Conservation (phyloP, 2,113 vertebrate genomes). For the Mustelus asterias region DNA sequence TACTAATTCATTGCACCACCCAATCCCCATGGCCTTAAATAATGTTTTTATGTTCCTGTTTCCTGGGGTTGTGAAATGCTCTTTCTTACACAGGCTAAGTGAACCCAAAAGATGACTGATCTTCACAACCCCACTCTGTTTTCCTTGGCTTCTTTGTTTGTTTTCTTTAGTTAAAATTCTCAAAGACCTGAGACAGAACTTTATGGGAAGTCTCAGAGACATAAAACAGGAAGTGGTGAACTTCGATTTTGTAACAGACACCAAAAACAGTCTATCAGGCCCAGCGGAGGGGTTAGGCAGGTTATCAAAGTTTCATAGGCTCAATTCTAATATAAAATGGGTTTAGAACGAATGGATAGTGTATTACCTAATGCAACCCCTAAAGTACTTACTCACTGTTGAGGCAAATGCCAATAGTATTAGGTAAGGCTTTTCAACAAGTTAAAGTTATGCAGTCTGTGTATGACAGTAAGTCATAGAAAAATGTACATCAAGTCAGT, state of each 20-base stretch:
- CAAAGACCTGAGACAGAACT: constrained; percentile 25
- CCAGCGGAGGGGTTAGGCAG: background rate
- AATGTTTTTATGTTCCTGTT: background rate
- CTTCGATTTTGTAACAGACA: constrained; percentile 13
- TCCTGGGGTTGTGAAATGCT: background rate
- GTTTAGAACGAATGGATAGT: background rate
- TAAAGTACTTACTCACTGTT: background rate
- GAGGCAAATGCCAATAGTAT: background rate
- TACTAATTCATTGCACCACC: constrained; percentile 30
- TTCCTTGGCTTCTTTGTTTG: constrained; percentile 33
- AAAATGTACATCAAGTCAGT: background rate
- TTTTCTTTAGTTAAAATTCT: background rate
- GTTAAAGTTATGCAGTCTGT: background rate
- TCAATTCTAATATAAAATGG: background rate
- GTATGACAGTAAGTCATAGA: background rate
- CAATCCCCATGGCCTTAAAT: background rate
- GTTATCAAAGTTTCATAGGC: background rate
- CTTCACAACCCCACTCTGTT: constrained; percentile 30
- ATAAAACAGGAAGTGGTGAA: constrained; percentile 29
- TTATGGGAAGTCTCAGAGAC: constrained; percentile 34
- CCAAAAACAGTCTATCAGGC: background rate
- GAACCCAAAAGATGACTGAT: constrained; percentile 30
- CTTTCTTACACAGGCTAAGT: constrained; percentile 6
- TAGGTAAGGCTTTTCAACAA: background rate
- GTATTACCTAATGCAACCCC: background rate